Evolutionary conservation across 1,140 invertebrate genomes (phyloP).

Genomic region (Cyphomyrmex costatus): DNA sequence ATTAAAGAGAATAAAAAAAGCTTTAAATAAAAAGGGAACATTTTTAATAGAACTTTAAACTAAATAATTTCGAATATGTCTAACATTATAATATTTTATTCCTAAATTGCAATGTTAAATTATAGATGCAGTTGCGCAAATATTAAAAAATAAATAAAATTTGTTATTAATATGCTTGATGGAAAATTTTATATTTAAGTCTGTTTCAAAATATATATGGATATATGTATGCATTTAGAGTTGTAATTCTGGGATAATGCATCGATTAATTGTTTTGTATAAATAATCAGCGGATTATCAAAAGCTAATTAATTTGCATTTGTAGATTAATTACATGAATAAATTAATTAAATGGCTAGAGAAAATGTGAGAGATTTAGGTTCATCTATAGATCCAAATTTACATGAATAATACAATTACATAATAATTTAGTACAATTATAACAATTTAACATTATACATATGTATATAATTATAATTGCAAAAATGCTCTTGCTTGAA

Average conservation of each 20-base stretch:
- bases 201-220: slow-evolving; percentile 21
- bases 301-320: slow-evolving; percentile 75
- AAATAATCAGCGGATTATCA: slow-evolving; percentile 73
- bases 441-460: background rate
- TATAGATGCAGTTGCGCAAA: background rate
- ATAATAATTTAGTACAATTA: slow-evolving; percentile 37
- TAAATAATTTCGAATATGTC: background rate
- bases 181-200: slow-evolving; percentile 30
- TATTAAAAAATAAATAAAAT: slow-evolving; percentile 5
- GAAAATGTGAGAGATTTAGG: slow-evolving; percentile 56
- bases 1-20: no score
- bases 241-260: slow-evolving; percentile 47
- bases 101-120: slow-evolving; percentile 11
- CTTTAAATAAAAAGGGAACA: no score
- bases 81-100: slow-evolving; percentile 9
- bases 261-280: slow-evolving; percentile 67
- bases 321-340: slow-evolving; percentile 69
- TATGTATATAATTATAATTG: background rate
- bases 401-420: slow-evolving; percentile 35
- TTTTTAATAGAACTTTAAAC: background rate
- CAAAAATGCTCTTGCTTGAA: background rate
- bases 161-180: background rate
- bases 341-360: slow-evolving; percentile 64
- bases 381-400: slow-evolving; percentile 66
- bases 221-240: slow-evolving; percentile 4